Evolutionary conservation across 2,113 vertebrate genomes (phyloP), one percentile per base, ranked within the genome.

Genomic region (Chitala chitala): DNA sequence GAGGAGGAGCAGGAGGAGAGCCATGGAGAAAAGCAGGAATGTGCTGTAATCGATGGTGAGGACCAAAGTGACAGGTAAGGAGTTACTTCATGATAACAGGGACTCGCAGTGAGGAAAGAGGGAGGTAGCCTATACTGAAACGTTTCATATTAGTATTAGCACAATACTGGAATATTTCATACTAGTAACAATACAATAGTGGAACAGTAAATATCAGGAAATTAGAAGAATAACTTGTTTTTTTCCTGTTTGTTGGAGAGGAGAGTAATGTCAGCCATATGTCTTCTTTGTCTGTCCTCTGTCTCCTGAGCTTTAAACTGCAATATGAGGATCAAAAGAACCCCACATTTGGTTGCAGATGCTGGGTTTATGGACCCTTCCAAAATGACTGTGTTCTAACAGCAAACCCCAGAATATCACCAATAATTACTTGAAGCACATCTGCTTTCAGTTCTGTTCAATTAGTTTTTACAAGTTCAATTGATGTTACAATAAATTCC

Each of bases 221-320:
- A 82, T 79, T 59, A 78, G 80, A 84, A 78, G 78, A 44, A 78
- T 78, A 77, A 72, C 75, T 78, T 58, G 48, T 46, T 73, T 56
- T 82, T 76, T 80, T 76, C 31, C 38, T 81, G 40, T 82, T 76
- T 78, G 78, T 79, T 42, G 44, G 64, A 68, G 77, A 79, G 74
- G 75, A 78, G 59, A 56, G 76, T 85, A 86, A 89, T 83, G 76
- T 77, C 80, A 76, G 76, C 78, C 86, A 84, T 76, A 83, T 87
- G 85, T 86, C 78, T 64, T 77, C 72, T 81, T 42, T 70, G 38
- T 77, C 59, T 48, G 20, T 44, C 15, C n/a, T 42, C 56, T 40
- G 54, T 50, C 50, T 58, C 64, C 31, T 20, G 77, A 79, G 78
- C 20, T 84, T 85, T 79, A 80, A 72, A 61, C 75, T 73, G 82